Conservation (phyloP, 2,797 vertebrate genomes). For the Artibeus lituratus region DNA sequence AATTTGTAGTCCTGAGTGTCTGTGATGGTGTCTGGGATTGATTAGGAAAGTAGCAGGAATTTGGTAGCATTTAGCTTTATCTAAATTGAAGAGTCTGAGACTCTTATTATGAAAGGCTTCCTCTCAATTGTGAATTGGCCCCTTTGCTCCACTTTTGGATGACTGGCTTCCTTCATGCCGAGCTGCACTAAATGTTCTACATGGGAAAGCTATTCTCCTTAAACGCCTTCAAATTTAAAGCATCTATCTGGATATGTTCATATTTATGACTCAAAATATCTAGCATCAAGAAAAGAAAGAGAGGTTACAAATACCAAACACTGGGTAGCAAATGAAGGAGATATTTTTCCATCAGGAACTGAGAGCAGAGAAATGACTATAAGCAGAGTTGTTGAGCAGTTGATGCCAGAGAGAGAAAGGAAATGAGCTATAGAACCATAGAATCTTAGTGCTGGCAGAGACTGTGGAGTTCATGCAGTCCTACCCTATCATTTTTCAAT, state of each 20-base stretch:
- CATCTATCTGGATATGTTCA: slow-evolving; percentile 55
- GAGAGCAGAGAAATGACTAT: slow-evolving; percentile 45
- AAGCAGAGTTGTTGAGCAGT: slow-evolving; percentile 54
- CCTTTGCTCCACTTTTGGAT: slow-evolving; percentile 74
- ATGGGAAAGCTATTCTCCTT: slow-evolving; percentile 75
- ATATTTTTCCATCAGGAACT: slow-evolving; percentile 54
- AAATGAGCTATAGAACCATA: slow-evolving; percentile 71
- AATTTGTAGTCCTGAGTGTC: slow-evolving; percentile 73
- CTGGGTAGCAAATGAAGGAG: slow-evolving; percentile 30
- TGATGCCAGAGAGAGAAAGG: slow-evolving; percentile 42
- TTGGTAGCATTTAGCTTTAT: slow-evolving; percentile 69
- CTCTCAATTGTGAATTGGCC: slow-evolving; percentile 73
- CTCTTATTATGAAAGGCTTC: slow-evolving; percentile 70
- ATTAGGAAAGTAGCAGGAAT: slow-evolving; percentile 64
- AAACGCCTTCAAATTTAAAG: slow-evolving; percentile 72
- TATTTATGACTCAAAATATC: slow-evolving; percentile 63
- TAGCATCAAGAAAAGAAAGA: slow-evolving; percentile 30
- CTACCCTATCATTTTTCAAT: slow-evolving; percentile 76
- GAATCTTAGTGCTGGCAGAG: slow-evolving; percentile 68
- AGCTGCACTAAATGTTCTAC: slow-evolving; percentile 76
- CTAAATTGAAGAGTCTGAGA: slow-evolving; percentile 73
- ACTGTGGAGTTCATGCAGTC: slow-evolving; percentile 34
- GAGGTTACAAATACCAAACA: slow-evolving; percentile 35
- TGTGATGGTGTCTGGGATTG: slow-evolving; percentile 69
- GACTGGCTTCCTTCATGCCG: slow-evolving; percentile 71